phyloP scores from a whole-genome alignment of 1,140 invertebrate species.

The Tetraneura akinire region DNA sequence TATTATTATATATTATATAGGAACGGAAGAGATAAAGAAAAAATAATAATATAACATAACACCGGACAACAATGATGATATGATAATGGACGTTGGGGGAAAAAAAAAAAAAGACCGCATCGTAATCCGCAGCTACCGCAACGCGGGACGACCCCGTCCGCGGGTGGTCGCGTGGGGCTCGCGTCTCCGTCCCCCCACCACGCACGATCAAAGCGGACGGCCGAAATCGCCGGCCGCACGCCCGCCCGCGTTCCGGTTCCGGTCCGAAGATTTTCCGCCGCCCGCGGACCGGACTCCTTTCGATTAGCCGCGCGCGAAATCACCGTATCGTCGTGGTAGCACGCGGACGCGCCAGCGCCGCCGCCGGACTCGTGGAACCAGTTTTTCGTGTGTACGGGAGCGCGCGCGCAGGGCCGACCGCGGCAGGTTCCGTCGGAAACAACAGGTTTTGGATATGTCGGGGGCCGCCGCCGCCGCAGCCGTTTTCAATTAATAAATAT shows the following conservation, averaged over 20 bases:
- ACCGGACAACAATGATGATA: too few relatives aligned
- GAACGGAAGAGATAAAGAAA: too few relatives aligned
- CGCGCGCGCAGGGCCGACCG: constrained; percentile 33
- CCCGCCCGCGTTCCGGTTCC: constrained; percentile 9
- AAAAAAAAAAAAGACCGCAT: too few relatives aligned
- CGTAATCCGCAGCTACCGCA: too few relatives aligned
- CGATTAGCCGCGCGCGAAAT: too few relatives aligned
- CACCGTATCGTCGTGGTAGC: too few relatives aligned
- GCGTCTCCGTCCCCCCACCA: not conserved
- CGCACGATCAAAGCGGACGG: not conserved
- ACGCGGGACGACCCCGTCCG: not conserved
- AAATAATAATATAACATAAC: too few relatives aligned
- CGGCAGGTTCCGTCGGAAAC: constrained; percentile 31
- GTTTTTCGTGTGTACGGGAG: constrained; percentile 38
- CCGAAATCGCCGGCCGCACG: not conserved
- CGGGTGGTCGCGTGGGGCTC: too few relatives aligned
- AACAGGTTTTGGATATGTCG: constrained; percentile 29
- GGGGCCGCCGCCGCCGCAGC: constrained; percentile 11
- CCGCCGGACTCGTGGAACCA: not conserved
- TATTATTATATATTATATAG: too few relatives aligned
- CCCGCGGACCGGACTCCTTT: constrained; percentile 33
- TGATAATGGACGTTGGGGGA: too few relatives aligned
- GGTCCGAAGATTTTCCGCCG: constrained; percentile 35
- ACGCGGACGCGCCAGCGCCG: not conserved
- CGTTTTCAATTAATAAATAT: constrained; percentile 26